Evolutionary conservation across 2,888 invertebrate species (phyloP).

Genomic region (Hyposoter dolosus): DNA sequence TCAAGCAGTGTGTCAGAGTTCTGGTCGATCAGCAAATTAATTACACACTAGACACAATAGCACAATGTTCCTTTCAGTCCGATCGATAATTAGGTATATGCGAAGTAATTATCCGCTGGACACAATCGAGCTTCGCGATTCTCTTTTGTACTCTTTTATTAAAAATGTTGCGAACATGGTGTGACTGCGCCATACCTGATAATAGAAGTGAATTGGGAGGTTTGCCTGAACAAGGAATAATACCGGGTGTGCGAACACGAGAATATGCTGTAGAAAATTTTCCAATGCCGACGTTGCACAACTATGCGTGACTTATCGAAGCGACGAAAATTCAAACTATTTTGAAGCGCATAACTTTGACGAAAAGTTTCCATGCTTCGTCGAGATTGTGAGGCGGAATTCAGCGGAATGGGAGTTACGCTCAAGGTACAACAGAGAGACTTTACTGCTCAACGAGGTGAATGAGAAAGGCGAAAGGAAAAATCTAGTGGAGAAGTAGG

Average conservation of each 20-base stretch:
- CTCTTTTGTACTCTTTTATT: background rate
- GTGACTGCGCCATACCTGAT: slow-evolving; percentile 12
- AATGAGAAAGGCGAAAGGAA: background rate
- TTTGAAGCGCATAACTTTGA: slow-evolving; percentile 62
- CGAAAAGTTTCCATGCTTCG: slow-evolving; percentile 55
- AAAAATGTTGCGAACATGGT: slow-evolving; percentile 9
- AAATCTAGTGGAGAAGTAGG: background rate
- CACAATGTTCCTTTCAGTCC: background rate
- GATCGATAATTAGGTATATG: background rate
- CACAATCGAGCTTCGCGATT: background rate
- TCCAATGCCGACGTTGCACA: slow-evolving; percentile 42
- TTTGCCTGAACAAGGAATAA: slow-evolving; percentile 31
- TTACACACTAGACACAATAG: background rate
- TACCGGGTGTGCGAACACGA: slow-evolving; percentile 14
- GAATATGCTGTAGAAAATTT: slow-evolving; percentile 43
- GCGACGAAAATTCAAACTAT: slow-evolving; percentile 68
- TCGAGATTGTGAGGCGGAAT: slow-evolving; percentile 57
- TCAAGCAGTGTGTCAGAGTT: background rate
- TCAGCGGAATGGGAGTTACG: slow-evolving; percentile 6
- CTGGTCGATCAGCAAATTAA: background rate
- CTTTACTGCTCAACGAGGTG: slow-evolving; percentile 23
- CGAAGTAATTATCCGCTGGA: background rate
- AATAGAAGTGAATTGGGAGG: slow-evolving; percentile 30
- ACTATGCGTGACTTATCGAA: slow-evolving; percentile 66
- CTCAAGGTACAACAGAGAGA: slow-evolving; percentile 19